Conservation (phyloP, 2,888 invertebrate genomes). For the Eretmocerus hayati region DNA sequence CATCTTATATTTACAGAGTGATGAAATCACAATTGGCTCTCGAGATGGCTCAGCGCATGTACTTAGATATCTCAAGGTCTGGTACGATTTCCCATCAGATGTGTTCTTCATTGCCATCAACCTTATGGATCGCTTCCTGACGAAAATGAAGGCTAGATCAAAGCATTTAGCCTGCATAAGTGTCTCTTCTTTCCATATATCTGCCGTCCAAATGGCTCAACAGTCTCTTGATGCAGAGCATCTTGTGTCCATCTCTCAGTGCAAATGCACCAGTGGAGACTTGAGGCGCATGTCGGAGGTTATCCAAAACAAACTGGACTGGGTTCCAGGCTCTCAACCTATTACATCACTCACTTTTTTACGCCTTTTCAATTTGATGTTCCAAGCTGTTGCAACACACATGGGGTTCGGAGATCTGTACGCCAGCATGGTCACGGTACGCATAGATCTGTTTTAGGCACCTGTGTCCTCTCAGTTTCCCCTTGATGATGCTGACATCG, state of each 20-base stretch:
- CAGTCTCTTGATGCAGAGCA: conserved; percentile 59
- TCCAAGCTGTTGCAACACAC: conserved; percentile 53
- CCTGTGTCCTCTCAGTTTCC: neutral
- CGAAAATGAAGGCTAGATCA: conserved; percentile 72
- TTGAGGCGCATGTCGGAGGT: conserved; percentile 79
- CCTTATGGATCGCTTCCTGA: conserved; percentile 73
- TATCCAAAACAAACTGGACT: conserved; percentile 69
- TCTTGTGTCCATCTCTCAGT: conserved; percentile 62
- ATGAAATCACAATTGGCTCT: conserved; percentile 69
- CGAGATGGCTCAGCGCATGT: conserved; percentile 77
- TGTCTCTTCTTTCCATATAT: conserved; percentile 78
- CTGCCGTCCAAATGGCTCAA: conserved; percentile 60
- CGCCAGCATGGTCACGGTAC: conserved; percentile 50
- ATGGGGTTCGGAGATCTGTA: conserved; percentile 52
- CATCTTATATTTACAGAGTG: conserved; percentile 48
- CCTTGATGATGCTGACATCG: conserved; percentile 1
- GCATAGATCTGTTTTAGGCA: neutral
- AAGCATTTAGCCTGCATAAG: conserved; percentile 85
- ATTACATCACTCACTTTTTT: conserved; percentile 65
- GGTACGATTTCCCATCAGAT: conserved; percentile 76
- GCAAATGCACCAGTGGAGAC: conserved; percentile 79
- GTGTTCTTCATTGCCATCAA: conserved; percentile 73
- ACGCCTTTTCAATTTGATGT: conserved; percentile 58
- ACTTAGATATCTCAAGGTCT: conserved; percentile 73
- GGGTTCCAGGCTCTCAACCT: conserved; percentile 53